Conservation (phyloP, 2,113 vertebrate genomes). For the Lathamus discolor region DNA sequence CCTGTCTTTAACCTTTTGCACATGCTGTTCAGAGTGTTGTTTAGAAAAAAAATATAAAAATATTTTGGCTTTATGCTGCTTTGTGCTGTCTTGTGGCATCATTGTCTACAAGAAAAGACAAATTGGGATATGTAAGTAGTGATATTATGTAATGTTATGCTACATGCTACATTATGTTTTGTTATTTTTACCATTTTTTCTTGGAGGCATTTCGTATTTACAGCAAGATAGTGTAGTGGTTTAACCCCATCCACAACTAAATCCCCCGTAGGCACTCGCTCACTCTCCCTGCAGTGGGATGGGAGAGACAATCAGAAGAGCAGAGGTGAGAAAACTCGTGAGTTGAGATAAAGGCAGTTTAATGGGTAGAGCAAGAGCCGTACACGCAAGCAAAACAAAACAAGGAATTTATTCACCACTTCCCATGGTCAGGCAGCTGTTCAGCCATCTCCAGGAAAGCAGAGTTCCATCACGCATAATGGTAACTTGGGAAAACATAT, state of each 20-base stretch:
- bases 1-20: not conserved
- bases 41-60: not conserved
- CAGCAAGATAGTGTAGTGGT: not conserved
- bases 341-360: not conserved
- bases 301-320: not conserved
- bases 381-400: not conserved
- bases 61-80: not conserved
- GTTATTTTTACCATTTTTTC: not conserved
- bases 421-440: not conserved
- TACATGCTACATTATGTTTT: not conserved
- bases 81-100: not conserved
- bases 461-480: rapidly evolving
- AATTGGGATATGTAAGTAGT: not conserved
- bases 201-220: not conserved
- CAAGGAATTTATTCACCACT: not conserved
- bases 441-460: not conserved
- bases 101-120: not conserved
- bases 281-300: not conserved
- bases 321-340: not conserved
- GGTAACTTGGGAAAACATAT: not conserved
- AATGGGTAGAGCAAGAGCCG: not conserved
- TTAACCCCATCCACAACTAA: not conserved
- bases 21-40: not conserved
- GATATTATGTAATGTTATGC: not conserved
- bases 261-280: not conserved